phyloP scores from a whole-genome alignment of 2,888 invertebrate genomes.

The Pardosa pseudoannulata region DNA sequence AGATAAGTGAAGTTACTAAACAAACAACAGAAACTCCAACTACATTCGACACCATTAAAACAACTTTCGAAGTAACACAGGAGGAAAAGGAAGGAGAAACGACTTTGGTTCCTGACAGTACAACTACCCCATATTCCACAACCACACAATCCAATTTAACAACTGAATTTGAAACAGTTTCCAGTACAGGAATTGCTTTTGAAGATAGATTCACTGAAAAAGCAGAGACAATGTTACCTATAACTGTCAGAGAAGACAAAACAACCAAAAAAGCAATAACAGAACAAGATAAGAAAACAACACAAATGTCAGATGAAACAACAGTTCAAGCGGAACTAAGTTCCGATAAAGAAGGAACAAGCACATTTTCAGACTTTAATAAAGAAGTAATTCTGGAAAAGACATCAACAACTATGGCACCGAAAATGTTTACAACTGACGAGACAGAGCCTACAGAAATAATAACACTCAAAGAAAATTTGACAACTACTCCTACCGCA shows the following conservation, averaged over 20 bases:
- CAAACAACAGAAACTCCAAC: neutral
- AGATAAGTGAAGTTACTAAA: conserved; percentile 2
- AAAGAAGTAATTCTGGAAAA: too few relatives aligned
- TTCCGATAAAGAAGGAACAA: too few relatives aligned
- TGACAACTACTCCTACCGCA: neutral
- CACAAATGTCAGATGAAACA: too few relatives aligned
- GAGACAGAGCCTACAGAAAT: neutral
- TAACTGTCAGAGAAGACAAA: too few relatives aligned
- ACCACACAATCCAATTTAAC: neutral
- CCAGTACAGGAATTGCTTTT: neutral
- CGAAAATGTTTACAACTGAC: neutral
- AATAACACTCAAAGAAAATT: neutral
- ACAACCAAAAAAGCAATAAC: too few relatives aligned
- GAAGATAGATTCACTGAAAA: too few relatives aligned
- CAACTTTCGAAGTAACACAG: neutral
- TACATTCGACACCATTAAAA: neutral
- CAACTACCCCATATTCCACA: too few relatives aligned
- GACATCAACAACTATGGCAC: too few relatives aligned
- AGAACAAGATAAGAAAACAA: too few relatives aligned
- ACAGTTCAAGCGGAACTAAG: too few relatives aligned
- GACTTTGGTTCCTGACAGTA: neutral
- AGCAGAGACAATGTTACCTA: too few relatives aligned
- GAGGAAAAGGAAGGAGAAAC: neutral
- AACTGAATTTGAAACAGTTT: neutral
- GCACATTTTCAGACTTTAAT: too few relatives aligned